Conservation (phyloP, 2,113 vertebrate genomes). For the Tiliqua scincoides region DNA sequence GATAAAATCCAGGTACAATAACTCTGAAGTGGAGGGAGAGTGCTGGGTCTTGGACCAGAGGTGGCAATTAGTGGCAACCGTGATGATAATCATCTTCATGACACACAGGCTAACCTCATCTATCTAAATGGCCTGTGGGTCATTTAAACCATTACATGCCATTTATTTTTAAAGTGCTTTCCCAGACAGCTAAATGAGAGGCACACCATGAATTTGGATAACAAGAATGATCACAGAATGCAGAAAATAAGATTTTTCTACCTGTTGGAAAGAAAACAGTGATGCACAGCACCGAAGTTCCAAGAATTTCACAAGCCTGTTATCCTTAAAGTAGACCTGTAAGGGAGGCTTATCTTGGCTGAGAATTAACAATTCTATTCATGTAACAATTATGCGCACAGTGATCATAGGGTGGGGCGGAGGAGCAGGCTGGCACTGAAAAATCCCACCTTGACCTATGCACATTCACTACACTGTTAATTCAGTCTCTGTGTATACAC, state of each 20-base stretch:
- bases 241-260: conserved; percentile 6
- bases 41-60: conserved; percentile 15
- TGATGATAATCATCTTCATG: conserved; percentile 21
- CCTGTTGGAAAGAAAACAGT: background rate
- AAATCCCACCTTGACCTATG: too few relatives aligned
- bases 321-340: background rate
- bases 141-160: conserved; percentile 16
- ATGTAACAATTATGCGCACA: too few relatives aligned
- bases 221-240: background rate
- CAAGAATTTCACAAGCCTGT: background rate
- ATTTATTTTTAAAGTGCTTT: conserved; percentile 26
- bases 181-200: background rate
- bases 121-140: conserved; percentile 7
- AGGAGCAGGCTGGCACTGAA: too few relatives aligned
- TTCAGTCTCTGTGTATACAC: too few relatives aligned
- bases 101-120: conserved; percentile 22
- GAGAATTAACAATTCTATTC: too few relatives aligned
- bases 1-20: conserved; percentile 8
- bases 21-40: conserved; percentile 1
- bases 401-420: too few relatives aligned
- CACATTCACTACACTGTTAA: too few relatives aligned
- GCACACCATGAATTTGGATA: background rate
- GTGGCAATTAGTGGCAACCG: conserved; percentile 22
- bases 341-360: too few relatives aligned
- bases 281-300: background rate